Base-by-base conservation (phyloP, 2,888 invertebrate genomes). In the Pollenia griseotomentosa region DNA sequence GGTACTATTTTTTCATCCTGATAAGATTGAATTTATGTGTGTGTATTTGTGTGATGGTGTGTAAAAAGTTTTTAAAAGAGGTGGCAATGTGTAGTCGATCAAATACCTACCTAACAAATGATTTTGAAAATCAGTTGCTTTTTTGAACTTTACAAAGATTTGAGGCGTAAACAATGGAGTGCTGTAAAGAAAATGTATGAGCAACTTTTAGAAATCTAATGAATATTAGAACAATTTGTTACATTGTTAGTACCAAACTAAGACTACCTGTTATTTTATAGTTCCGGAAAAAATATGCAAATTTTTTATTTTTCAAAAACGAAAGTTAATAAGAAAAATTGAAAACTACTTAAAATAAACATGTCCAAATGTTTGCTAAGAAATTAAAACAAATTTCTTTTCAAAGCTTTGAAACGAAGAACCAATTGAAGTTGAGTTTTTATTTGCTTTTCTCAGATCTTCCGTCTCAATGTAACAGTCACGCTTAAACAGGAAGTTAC, bases 1-100 rank as follows among this genome's bases (percentile, higher is more conserved):
- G 79, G 33, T 59, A 80, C 51, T 78, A 44, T 59, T 71, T 80
- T 70, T 19, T 71, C 71, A 51, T 44, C 6, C 4, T 33, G 33
- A 33, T 33, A 33, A 4, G 33, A 33, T 6, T 33, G 33, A 33
- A 33, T 33, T 33, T 33, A 6, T 33, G 1, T 33, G 23, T 19
- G 23, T 23, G 33, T 33, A 33, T 33, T 33, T 33, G 33, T 33
- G 33, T 33, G 33, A 23, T 75, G 44, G 11, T 46, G 44, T 40
- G 53, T 71, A 63, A 46, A 46, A 77, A 55, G 44, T 63, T 73
- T n/a, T 33, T 14, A 57, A 70, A 70, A 44, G 23, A 70, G 48
- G 61, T 70, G 42, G 55, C 16, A 19, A 11, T 44, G 16, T 23
- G 46, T 11, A 44, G 2, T 19, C 33, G 33, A 33, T 33, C 33